Conservation (phyloP, 2,888 invertebrate genomes). For the Diaprepes abbreviatus region DNA sequence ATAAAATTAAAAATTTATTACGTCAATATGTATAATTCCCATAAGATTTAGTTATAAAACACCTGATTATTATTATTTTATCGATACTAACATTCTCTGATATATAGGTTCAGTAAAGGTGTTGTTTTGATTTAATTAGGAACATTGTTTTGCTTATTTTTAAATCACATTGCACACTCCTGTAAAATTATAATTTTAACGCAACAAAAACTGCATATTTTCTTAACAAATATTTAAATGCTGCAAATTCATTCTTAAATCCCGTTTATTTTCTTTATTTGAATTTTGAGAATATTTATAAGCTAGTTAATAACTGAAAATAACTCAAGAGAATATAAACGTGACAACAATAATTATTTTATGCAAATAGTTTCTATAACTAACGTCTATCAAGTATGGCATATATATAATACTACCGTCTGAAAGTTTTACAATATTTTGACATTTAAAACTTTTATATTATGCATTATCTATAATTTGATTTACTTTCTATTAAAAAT, state of each 20-base stretch:
- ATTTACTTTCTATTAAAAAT: no score
- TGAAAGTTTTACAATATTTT: no score
- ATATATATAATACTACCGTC: not conserved
- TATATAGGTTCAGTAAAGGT: no score
- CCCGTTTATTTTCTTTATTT: conserved; percentile 36
- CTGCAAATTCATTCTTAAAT: conserved; percentile 19
- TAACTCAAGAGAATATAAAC: conserved; percentile 20
- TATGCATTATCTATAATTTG: no score
- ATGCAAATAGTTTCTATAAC: not conserved
- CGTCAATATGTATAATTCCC: no score
- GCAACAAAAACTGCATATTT: conserved; percentile 22
- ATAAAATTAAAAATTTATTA: not conserved
- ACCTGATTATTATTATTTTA: conserved; percentile 7
- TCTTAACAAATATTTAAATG: conserved; percentile 12
- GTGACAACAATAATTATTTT: conserved; percentile 18
- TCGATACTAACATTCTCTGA: no score
- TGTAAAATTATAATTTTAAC: conserved; percentile 14
- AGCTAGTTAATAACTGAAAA: conserved; percentile 7
- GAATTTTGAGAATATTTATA: conserved; percentile 30
- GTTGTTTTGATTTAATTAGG: not conserved
- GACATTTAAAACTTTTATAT: no score
- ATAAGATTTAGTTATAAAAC: no score
- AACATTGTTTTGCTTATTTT: conserved; percentile 19
- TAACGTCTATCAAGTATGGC: not conserved
- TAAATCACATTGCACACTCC: conserved; percentile 27